These are phyloP conservation scores for Gymnocheta viridis DNA, from an alignment of 2,888 invertebrate genomes.

Conservation along the genomic window DNA sequence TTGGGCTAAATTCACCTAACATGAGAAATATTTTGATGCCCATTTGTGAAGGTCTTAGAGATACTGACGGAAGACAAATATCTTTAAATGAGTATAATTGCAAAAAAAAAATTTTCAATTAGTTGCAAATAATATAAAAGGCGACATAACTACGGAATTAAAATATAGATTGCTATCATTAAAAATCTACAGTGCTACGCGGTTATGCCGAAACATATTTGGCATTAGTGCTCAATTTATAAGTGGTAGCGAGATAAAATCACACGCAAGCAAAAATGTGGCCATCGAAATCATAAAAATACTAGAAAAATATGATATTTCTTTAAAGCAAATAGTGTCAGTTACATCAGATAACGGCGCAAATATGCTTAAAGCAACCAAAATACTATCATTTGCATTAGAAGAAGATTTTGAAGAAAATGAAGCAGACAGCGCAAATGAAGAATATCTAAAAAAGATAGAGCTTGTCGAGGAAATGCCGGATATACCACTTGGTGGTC, in stretches of 20 bases:
- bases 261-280: background rate
- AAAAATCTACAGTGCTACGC: slow-evolving; percentile 40
- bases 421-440: background rate
- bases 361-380: slow-evolving; percentile 24
- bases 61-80: background rate
- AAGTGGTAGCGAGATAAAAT: slow-evolving; percentile 2
- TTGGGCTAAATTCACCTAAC: slow-evolving; percentile 65
- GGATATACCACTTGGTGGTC: too few species aligned
- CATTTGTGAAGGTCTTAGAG: slow-evolving; percentile 13
- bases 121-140: slow-evolving; percentile 12
- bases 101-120: background rate
- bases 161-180: slow-evolving; percentile 12
- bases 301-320: slow-evolving; percentile 13
- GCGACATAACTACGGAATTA: slow-evolving; percentile 5
- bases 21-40: slow-evolving; percentile 33
- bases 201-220: slow-evolving; percentile 6
- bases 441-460: slow-evolving; percentile 21
- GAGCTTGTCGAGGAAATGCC: slow-evolving; percentile 11
- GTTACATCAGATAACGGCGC: slow-evolving; percentile 31
- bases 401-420: slow-evolving; percentile 27
- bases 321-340: slow-evolving; percentile 26
- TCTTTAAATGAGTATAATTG: background rate
- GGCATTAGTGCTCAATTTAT: slow-evolving; percentile 34
- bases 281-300: slow-evolving; percentile 19
- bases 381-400: background rate